Conservation (phyloP, 2,797 vertebrate species). For the Lindbergichthys nudifrons region DNA sequence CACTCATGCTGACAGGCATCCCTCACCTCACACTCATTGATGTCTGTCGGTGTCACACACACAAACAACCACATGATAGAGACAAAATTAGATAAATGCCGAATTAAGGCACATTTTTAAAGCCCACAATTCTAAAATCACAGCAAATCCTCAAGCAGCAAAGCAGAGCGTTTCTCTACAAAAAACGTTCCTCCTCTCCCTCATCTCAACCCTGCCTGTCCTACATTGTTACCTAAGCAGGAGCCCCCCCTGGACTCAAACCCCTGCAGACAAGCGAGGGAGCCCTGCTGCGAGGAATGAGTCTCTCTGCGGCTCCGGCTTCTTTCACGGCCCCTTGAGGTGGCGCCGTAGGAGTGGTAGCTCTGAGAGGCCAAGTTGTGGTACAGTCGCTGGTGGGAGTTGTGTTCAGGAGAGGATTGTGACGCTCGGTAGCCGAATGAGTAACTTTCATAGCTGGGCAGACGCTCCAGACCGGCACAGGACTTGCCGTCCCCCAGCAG, state of each 20-base stretch:
- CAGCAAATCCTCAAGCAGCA: not conserved
- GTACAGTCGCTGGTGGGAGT: constrained; percentile 88
- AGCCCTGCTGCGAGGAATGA: constrained; percentile 38
- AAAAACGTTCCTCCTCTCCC: constrained; percentile 26
- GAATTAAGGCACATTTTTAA: not conserved
- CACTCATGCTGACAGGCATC: constrained; percentile 95
- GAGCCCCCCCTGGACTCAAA: constrained; percentile 87
- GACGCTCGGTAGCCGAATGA: constrained; percentile 89
- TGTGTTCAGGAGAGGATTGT: constrained; percentile 86
- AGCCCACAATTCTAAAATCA: not conserved
- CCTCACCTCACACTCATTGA: constrained; percentile 94
- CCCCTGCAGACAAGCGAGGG: constrained; percentile 87
- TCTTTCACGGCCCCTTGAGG: constrained; percentile 60
- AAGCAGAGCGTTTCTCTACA: constrained; percentile 2
- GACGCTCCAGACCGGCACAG: constrained; percentile 94
- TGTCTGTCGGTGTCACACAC: constrained; percentile 82
- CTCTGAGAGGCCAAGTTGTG: constrained; percentile 93
- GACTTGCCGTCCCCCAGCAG: constrained; percentile 97
- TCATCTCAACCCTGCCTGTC: constrained; percentile 52
- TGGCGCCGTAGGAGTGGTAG: constrained; percentile 88
- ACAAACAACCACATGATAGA: constrained; percentile 14
- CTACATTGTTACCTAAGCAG: constrained; percentile 96
- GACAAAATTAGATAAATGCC: not conserved
- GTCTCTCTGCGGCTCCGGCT: constrained; percentile 83
- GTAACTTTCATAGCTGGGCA: constrained; percentile 89